These are phyloP conservation scores for Gavialis gangeticus DNA, from an alignment of 2,113 vertebrate species.

Conservation along the genomic window DNA sequence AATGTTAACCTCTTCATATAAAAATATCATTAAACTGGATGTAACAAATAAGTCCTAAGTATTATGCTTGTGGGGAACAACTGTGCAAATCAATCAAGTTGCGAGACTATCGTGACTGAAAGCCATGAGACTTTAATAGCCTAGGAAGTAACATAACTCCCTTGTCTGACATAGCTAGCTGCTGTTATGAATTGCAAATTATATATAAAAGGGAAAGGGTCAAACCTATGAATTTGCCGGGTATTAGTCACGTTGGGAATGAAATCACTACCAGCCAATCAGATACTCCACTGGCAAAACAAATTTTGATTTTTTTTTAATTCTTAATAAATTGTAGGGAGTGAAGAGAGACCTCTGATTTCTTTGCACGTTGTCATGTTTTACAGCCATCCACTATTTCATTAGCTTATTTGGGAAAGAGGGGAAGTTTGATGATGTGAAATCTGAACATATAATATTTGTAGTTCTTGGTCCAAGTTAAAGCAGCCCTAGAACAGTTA, in stretches of 20 bases:
- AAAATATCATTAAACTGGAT: neutral
- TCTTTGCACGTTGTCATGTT: constrained; percentile 15
- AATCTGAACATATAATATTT: constrained; percentile 39
- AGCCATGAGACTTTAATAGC: neutral
- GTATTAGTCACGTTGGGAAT: neutral
- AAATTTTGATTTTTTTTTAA: constrained; percentile 6
- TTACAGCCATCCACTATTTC: constrained; percentile 18
- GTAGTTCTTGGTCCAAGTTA: constrained; percentile 38
- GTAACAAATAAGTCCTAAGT: constrained; percentile 35
- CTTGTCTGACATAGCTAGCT: neutral
- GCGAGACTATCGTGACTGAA: neutral
- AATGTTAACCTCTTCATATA: neutral
- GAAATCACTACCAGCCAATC: neutral
- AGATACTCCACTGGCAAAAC: neutral
- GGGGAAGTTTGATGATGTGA: constrained; percentile 35
- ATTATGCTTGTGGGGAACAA: neutral
- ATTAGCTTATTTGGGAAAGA: constrained; percentile 19
- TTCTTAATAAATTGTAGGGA: neutral
- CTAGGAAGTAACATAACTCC: neutral
- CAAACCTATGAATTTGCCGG: neutral
- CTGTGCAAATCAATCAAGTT: neutral
- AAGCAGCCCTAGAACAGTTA: constrained; percentile 52
- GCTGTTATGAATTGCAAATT: constrained; percentile 8
- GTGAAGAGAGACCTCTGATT: neutral
- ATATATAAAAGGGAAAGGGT: neutral